Conservation (phyloP, 2,113 vertebrate genomes). For the Psettodes erumei region DNA sequence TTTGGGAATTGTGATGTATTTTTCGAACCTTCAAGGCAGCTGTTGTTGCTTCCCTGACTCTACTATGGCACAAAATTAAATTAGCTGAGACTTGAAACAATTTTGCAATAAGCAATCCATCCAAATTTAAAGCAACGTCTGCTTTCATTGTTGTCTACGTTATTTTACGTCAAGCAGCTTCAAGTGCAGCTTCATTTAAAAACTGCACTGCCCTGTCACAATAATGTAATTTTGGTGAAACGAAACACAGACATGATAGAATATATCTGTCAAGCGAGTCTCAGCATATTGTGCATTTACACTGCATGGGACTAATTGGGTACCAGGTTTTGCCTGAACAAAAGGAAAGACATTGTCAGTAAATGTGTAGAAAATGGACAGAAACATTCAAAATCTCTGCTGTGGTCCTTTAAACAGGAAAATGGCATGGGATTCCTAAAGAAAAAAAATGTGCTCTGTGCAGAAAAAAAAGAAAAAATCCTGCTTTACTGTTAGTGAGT, state of each 20-base stretch:
- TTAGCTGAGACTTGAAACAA: neutral
- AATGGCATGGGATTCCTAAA: constrained; percentile 29
- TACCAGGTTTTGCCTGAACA: constrained; percentile 8
- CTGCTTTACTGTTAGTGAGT: constrained; percentile 74
- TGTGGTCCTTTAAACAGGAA: no score
- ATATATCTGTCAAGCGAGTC: neutral
- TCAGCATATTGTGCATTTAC: constrained; percentile 1
- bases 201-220: neutral
- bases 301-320: neutral
- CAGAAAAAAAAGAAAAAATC: constrained; percentile 43
- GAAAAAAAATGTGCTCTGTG: constrained; percentile 25
- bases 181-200: neutral
- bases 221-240: neutral
- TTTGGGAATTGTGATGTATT: neutral
- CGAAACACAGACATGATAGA: neutral
- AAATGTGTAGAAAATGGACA: constrained; percentile 51
- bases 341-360: neutral
- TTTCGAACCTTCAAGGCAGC: neutral
- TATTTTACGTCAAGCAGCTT: no score
- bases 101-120: neutral
- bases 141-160: neutral
- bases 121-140: neutral
- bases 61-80: constrained; percentile 1
- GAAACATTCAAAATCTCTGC: constrained; percentile 42
- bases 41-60: neutral